Evolutionary conservation across 2,113 vertebrate species (phyloP).

Genomic region (Arvicanthis niloticus): DNA sequence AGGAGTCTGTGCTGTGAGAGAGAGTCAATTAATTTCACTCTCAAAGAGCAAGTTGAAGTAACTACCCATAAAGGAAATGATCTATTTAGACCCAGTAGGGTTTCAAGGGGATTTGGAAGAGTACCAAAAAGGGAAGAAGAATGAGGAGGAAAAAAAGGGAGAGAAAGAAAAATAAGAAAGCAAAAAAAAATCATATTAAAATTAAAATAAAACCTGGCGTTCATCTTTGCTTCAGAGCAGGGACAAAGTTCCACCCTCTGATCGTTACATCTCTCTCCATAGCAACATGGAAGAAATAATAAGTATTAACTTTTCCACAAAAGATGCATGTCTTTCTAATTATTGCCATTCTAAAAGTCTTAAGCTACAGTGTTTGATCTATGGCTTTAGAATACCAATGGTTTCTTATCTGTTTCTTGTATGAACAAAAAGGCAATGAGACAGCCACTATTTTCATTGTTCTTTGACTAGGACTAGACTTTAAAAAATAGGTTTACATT

Average conservation of each 20-base stretch:
- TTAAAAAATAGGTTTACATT: constrained; percentile 65
- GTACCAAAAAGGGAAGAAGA: background rate
- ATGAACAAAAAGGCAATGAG: constrained; percentile 74
- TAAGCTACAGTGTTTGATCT: constrained; percentile 82
- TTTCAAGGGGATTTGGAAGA: constrained; percentile 13
- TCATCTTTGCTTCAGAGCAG: constrained; percentile 83
- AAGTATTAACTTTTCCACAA: constrained; percentile 81
- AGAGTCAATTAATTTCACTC: constrained; percentile 50
- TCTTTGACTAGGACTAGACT: constrained; percentile 62
- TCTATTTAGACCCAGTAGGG: constrained; percentile 13
- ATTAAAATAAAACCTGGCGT: constrained; percentile 41
- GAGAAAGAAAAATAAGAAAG: background rate
- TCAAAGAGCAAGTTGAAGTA: constrained; percentile 52
- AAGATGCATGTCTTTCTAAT: constrained; percentile 84
- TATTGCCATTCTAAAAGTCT: constrained; percentile 84
- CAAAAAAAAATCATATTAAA: constrained; percentile 51
- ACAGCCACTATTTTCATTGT: constrained; percentile 70
- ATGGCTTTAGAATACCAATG: constrained; percentile 74
- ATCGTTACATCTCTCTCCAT: constrained; percentile 82
- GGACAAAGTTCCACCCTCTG: constrained; percentile 75
- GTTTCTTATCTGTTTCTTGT: constrained; percentile 79
- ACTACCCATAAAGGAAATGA: constrained; percentile 38
- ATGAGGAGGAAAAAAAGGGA: background rate
- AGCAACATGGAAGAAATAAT: constrained; percentile 85
- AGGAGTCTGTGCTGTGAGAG: background rate